Conservation (phyloP, 2,113 vertebrate species). For the Hiodon tergisus region DNA sequence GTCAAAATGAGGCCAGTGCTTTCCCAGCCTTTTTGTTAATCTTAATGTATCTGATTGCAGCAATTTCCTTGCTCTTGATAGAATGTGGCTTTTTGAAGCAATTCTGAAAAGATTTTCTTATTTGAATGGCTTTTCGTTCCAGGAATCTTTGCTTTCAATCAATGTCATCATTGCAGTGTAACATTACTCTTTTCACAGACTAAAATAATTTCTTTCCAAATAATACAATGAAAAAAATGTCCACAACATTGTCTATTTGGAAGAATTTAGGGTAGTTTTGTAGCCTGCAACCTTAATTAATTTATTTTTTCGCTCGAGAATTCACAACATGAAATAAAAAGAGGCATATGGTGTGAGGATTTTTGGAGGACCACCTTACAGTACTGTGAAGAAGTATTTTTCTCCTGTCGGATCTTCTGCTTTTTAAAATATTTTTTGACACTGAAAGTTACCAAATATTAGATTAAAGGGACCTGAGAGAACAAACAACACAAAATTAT, state of each 20-base stretch:
- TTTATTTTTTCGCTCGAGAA: neutral
- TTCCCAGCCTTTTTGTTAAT: constrained; percentile 3
- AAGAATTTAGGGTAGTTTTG: no score
- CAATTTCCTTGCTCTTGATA: constrained; percentile 5
- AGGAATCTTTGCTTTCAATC: constrained; percentile 8
- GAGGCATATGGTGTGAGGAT: no score
- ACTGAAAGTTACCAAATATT: no score
- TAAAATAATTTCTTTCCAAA: constrained; percentile 13
- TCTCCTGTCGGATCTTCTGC: no score
- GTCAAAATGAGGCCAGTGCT: neutral
- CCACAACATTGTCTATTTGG: neutral
- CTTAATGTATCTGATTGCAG: constrained; percentile 31
- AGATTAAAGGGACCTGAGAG: no score
- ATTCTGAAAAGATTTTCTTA: constrained; percentile 13
- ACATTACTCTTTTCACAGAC: constrained; percentile 24
- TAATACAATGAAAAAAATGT: constrained; percentile 9
- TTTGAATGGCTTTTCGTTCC: constrained; percentile 23
- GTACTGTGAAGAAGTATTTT: no score
- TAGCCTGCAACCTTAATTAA: neutral
- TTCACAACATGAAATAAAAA: no score
- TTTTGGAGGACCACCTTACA: no score
- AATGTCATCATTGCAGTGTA: constrained; percentile 17
- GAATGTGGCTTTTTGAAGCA: constrained; percentile 18
- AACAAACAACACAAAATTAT: no score
- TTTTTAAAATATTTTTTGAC: no score